phyloP scores from a whole-genome alignment of 2,888 invertebrate genomes.

The Odontomyia ornata region DNA sequence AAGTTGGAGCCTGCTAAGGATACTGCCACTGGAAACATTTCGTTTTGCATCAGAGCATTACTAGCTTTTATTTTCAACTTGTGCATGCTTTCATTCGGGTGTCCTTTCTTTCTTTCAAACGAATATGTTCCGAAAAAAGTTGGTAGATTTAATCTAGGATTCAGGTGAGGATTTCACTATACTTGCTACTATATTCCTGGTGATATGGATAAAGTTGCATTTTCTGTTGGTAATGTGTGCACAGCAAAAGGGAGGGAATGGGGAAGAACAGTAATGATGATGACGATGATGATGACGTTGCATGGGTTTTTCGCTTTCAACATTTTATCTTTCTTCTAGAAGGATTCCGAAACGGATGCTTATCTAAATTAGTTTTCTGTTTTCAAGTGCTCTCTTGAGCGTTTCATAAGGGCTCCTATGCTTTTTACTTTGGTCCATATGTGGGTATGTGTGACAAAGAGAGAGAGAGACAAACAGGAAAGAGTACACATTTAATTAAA shows the following conservation, averaged over 20 bases:
- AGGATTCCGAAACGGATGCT: conserved; percentile 23
- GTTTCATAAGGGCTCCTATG: neutral
- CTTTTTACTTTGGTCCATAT: neutral
- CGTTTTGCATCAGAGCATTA: conserved; percentile 33
- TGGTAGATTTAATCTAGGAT: conserved; percentile 24
- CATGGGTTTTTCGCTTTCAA: neutral
- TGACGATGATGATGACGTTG: conserved; percentile 1
- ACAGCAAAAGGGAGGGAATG: neutral
- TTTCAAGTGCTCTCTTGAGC: conserved; percentile 25
- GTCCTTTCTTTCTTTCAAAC: neutral
- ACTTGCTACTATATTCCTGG: neutral
- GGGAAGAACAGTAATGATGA: neutral
- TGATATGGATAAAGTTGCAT: conserved; percentile 12
- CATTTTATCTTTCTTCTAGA: conserved; percentile 6
- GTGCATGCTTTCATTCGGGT: neutral
- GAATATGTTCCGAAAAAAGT: no score
- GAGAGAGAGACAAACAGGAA: no score
- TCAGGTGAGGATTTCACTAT: conserved; percentile 11
- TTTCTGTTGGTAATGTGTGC: neutral
- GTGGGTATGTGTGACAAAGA: neutral
- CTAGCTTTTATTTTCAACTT: conserved; percentile 21
- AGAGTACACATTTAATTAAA: no score
- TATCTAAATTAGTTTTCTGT: conserved; percentile 44
- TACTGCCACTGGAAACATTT: neutral
- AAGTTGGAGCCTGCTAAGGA: neutral